Evolutionary conservation across 2,888 invertebrate species (phyloP), one percentile per base, ranked within the genome.

Genomic region (Dascillus cervinus): DNA sequence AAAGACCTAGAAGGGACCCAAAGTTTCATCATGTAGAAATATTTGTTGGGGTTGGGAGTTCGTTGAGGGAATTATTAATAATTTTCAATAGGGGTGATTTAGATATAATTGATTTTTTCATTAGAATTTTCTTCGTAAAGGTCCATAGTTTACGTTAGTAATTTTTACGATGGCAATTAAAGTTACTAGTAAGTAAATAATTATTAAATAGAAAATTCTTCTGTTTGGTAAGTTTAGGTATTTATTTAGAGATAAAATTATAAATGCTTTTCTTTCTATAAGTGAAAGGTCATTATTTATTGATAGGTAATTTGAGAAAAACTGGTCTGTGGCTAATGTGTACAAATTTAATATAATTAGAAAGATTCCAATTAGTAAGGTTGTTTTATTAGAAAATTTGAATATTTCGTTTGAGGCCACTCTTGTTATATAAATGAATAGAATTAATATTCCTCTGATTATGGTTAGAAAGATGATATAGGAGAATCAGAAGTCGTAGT

Each of bases 1-100:
- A 77, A 60, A 79, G 37, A 23, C 72, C 76, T 68, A 79, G 47
- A 50, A 79, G 44, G 0, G 78, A 79, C 3, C 78, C 79, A 66
- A 79, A 79, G 62, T 82, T 81, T 77, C 81, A 82, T 70, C 71
- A 70, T 17, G 61, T 41, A 22, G 72, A 72, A 58, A 79, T 77
- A 67, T 77, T 78, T 13, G 69, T 62, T 0, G 78, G 77, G 0
- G 73, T 59, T 0, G 78, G 79, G 47, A 79, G 44, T 49, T 73
- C 72, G 55, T 77, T 64, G 63, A 79, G 50, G 1, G 76, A 70
- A 25, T 61, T 66, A 59, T 75, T 74, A 43, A 72, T 61, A 58
- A 75, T 75, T 71, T 73, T 73, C 39, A 75, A 43, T 49, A 73
- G 46, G 0, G 71, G 69, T 2, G 69, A 12, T 67, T 64, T 25